These are phyloP conservation scores for Margaritifera margaritifera DNA, from an alignment of 2,888 invertebrate species.

Conservation along the genomic window DNA sequence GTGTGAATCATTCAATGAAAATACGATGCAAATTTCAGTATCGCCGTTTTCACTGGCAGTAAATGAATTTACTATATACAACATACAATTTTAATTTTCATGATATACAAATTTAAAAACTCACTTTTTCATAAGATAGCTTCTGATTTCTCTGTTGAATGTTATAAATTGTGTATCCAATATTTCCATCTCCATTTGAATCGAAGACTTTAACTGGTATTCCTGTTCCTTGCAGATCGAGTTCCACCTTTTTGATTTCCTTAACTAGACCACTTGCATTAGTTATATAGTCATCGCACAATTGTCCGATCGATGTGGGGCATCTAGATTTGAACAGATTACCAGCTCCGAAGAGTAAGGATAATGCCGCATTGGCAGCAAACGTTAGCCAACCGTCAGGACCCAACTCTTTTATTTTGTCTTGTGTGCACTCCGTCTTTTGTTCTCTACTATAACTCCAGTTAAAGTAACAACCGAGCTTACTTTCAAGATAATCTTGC, in stretches of 20 bases:
- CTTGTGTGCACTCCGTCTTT: too few relatives aligned
- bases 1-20: too few relatives aligned
- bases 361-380: constrained; percentile 13
- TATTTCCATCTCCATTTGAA: constrained; percentile 24
- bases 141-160: not conserved
- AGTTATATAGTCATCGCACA: constrained; percentile 12
- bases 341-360: constrained; percentile 13
- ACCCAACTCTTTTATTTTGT: not conserved
- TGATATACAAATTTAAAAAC: too few relatives aligned
- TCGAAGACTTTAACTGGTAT: constrained; percentile 9
- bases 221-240: constrained; percentile 8
- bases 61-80: too few relatives aligned
- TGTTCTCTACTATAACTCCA: constrained; percentile 14
- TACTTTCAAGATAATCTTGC: constrained; percentile 3
- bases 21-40: too few relatives aligned
- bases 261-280: not conserved
- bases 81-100: not conserved
- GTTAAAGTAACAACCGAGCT: constrained; percentile 12
- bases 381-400: constrained; percentile 17
- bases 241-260: constrained; percentile 1
- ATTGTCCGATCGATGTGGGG: not conserved
- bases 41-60: too few relatives aligned
- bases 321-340: constrained; percentile 13
- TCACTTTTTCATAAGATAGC: too few relatives aligned
- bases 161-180: constrained; percentile 23